Evolutionary conservation across 2,888 invertebrate species (phyloP), one percentile per base, ranked within the genome.

Genomic region (Dexiosoma caninum): DNA sequence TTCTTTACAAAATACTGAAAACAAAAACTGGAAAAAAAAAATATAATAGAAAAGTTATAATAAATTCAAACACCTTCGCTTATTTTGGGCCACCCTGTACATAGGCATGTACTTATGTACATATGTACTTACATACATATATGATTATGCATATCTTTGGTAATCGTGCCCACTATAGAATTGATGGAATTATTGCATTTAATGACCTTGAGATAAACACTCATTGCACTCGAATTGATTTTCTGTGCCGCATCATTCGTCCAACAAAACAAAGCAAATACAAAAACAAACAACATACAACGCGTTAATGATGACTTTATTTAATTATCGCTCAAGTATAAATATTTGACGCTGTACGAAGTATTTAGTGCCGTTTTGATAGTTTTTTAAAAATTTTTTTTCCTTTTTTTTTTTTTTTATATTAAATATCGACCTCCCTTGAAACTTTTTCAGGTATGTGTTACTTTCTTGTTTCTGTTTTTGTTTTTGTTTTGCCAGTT

Each of bases 201-300:
- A 16, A 60, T 53, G 59, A 23, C 60, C 72, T 62, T 35, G 53
- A 53, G 40, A 21, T 37, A 62, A 69, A 21, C 27, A 55, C 44
- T 62, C 35, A 46, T 37, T 69, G 76, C 69, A 76, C 60, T 60
- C n/a, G 12, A 60, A 19, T 51, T 51, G 21, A n/a, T 32, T 51
- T 27, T 51, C 9, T 57, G 10, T 66, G 44, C 5, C 30, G 27
- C 37, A 19, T 40, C 23, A 57, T 27, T 14, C n/a, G 7, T 37
- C 5, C n/a, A n/a, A 37, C 12, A n/a, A n/a, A n/a, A n/a, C n/a
- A n/a, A n/a, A n/a, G n/a, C n/a, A n/a, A n/a, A n/a, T n/a, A n/a
- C n/a, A n/a, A n/a, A n/a, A 37, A 37, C 12, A 37, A 37, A 37
- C 37, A 37, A 37, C 1, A 27, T n/a, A n/a, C 16, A 44, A 16